These are phyloP conservation scores for Melanotaenia maccullochi DNA, from an alignment of 2,797 vertebrate species.

Conservation along the genomic window DNA sequence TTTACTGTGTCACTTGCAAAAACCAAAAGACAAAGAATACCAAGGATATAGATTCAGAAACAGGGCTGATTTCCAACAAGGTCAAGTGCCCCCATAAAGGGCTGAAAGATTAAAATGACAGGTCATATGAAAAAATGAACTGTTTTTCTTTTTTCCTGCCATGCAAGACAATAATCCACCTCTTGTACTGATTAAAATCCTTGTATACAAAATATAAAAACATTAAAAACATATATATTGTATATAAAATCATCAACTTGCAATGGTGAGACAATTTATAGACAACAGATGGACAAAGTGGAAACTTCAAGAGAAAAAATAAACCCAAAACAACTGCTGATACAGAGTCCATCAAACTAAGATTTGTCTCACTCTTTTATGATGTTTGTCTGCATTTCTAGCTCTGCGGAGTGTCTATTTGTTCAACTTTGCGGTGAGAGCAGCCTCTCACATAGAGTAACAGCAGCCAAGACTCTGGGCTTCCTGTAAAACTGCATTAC, in stretches of 20 bases:
- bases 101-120: background rate
- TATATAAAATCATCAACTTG: background rate
- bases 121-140: background rate
- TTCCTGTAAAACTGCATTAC: constrained; percentile 44
- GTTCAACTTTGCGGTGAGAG: constrained; percentile 65
- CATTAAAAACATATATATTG: no score
- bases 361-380: constrained; percentile 56
- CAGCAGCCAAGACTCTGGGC: constrained; percentile 51
- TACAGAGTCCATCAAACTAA: constrained; percentile 54
- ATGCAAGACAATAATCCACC: background rate
- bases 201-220: background rate
- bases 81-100: background rate
- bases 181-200: background rate
- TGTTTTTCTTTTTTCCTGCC: background rate
- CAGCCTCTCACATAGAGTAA: constrained; percentile 46
- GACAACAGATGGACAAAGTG: background rate
- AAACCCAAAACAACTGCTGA: constrained; percentile 50
- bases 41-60: background rate
- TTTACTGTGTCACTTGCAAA: constrained; percentile 24
- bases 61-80: background rate
- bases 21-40: background rate
- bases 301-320: constrained; percentile 20
- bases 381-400: constrained; percentile 55
- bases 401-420: constrained; percentile 54
- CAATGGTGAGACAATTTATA: background rate